phyloP scores from a whole-genome alignment of 2,888 invertebrate genomes.

The Frankliniella intonsa region DNA sequence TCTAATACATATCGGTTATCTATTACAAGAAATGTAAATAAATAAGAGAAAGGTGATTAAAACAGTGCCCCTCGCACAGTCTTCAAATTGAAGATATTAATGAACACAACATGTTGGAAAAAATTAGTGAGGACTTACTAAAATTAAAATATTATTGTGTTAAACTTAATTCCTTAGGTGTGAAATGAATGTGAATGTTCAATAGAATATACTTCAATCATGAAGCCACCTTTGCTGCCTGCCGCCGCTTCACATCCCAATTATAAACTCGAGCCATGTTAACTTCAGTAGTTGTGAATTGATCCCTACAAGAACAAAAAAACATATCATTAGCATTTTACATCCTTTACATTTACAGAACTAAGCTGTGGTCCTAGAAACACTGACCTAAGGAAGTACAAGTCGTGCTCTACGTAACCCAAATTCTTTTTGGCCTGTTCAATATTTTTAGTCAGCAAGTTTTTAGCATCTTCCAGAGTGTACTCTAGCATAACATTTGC shows the following conservation, averaged over 20 bases:
- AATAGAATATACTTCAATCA: slow-evolving; percentile 16
- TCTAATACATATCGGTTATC: too few relatives aligned
- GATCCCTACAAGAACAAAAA: slow-evolving; percentile 64
- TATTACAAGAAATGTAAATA: too few relatives aligned
- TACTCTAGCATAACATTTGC: slow-evolving; percentile 98
- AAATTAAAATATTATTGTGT: too few relatives aligned
- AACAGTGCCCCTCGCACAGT: too few relatives aligned
- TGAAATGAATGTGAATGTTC: too few relatives aligned
- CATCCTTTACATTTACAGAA: neutral
- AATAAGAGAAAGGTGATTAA: too few relatives aligned
- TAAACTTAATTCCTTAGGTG: too few relatives aligned
- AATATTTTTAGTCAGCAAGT: slow-evolving; percentile 75
- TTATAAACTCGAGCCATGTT: slow-evolving; percentile 98
- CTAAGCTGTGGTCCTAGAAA: slow-evolving; percentile 28
- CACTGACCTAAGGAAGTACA: slow-evolving; percentile 78
- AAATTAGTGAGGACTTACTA: too few relatives aligned
- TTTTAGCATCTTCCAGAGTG: slow-evolving; percentile 82
- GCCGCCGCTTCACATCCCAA: slow-evolving; percentile 92
- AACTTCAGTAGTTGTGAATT: slow-evolving; percentile 96
- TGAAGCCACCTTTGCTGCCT: slow-evolving; percentile 58
- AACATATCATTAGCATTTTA: slow-evolving; percentile 27
- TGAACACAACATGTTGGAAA: too few relatives aligned
- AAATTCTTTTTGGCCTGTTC: slow-evolving; percentile 78
- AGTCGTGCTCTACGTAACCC: slow-evolving; percentile 80
- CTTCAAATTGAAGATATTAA: too few relatives aligned